Base-by-base conservation (phyloP, 2,797 vertebrate genomes). In the Margarornis squamiger region DNA sequence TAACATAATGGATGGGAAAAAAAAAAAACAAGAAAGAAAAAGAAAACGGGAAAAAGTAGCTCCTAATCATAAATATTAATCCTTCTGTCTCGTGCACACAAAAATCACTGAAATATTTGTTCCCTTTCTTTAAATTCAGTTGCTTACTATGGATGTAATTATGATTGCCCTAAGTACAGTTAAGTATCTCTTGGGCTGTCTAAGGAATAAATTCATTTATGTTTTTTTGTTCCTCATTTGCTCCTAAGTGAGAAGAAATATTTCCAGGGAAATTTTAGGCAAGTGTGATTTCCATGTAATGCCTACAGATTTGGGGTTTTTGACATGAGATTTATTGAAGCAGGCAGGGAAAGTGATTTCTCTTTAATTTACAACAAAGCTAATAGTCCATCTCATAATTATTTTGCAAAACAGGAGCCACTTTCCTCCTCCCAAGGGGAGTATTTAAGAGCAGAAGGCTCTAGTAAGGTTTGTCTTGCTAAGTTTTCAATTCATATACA, bases 371-470 rank as follows among this genome's bases (percentile, higher is more conserved):
- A 82, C 61, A 87, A 10, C 46, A 75, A 32, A 91, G 76, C 16
- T 96, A 96, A 93, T 89, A 79, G 83, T 77, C 74, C 30, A 20
- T 85, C 72, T 88, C 41, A 51, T 96, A 94, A 92, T 94, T 86
- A 57, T 90, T 94, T 93, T 92, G 92, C 88, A 95, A 96, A 96
- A 80, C 84, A 94, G 74, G 45, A 96, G 65, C 34, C 21, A 83
- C 36, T 77, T 82, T 82, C 65, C 49, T 62, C 8, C 71, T 95
- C 90, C 58, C 77, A 38, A 52, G 88, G 83, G 94, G 89, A 92
- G 58, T 68, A 68, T 48, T 89, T 89, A 80, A 94, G 88, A 95
- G 63, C 88, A 87, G 77, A 77, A 78, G 57, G 61, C 43, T 65
- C n/a, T 38, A 90, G 43, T 70, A 75, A 82, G 80, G 68, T 58